Conservation (phyloP, 2,888 invertebrate genomes). For the Eupithecia abbreviata region DNA sequence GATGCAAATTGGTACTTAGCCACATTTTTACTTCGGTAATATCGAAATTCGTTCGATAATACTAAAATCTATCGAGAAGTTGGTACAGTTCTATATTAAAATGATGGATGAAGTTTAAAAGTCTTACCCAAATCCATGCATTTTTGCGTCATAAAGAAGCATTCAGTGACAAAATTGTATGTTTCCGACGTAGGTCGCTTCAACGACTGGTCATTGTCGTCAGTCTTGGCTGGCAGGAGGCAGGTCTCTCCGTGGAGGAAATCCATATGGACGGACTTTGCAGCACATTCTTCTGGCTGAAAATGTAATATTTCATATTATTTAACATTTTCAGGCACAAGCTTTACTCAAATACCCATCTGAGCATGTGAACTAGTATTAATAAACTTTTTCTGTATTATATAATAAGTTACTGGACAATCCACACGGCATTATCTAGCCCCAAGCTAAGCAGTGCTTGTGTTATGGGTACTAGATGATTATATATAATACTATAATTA, state of each 20-base stretch:
- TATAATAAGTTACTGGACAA: too few relatives aligned
- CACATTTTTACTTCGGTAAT: background rate
- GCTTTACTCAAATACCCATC: too few relatives aligned
- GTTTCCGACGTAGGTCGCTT: conserved; percentile 82
- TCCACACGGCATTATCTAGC: too few relatives aligned
- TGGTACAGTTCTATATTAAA: background rate
- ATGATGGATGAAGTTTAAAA: background rate
- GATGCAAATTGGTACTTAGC: background rate
- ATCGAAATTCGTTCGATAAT: background rate
- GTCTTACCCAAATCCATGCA: conserved; percentile 90
- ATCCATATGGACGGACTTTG: conserved; percentile 87
- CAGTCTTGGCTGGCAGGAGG: conserved; percentile 87
- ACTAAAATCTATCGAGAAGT: background rate
- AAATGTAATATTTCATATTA: conserved; percentile 32
- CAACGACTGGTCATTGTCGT: conserved; percentile 73
- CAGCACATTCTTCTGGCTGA: conserved; percentile 84
- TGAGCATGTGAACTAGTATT: too few relatives aligned
- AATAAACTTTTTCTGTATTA: too few relatives aligned
- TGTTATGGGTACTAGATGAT: too few relatives aligned
- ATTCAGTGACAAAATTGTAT: conserved; percentile 94
- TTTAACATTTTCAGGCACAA: background rate
- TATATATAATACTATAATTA: too few relatives aligned
- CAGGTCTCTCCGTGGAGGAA: conserved; percentile 91
- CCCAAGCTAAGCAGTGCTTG: too few relatives aligned
- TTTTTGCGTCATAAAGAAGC: conserved; percentile 95